Base-by-base conservation (phyloP, 2,888 invertebrate genomes). In the Ecdyonurus torrentis region DNA sequence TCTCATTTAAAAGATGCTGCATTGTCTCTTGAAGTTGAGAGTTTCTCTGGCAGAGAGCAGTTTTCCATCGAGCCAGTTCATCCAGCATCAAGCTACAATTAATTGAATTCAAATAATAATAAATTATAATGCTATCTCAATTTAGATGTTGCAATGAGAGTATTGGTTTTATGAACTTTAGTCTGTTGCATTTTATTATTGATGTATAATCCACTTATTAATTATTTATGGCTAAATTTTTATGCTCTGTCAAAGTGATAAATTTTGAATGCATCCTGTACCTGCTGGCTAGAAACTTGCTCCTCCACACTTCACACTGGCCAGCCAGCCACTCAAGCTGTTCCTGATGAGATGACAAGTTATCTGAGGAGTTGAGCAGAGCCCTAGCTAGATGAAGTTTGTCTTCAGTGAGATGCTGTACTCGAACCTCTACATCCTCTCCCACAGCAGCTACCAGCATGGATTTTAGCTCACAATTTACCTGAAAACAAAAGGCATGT, bases 221-320 rank as follows among this genome's bases (percentile, higher is more conserved):
- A n/a, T n/a, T n/a, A n/a, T n/a, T n/a, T n/a, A n/a, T n/a, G n/a
- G n/a, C 23, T 10, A 59, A 59, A 23, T 2, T 18, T n/a, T 25
- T 18, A 37, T 2, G 19, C 60, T 60, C n/a, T n/a, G n/a, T n/a
- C 1, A n/a, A 22, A 15, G 1, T 2, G 19, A 55, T 2, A 52
- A 18, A 59, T 62, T 67, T 58, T 66, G n/a, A n/a, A n/a, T n/a
- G n/a, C n/a, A n/a, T n/a, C n/a, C n/a, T n/a, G n/a, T 77, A 89
- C 89, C 89, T 90, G 78, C 91, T 91, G 23, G 96, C 95, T 69
- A 95, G 79, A 75, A 93, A 97, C 82, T 96, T 97, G 72, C 93
- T 94, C 66, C 93, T 82, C 95, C 95, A 97, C 61, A 96, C 92
- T 77, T 97, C 95, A 72, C 93, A 92, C 71, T 95, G 93, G 0